phyloP scores from a whole-genome alignment of 2,797 vertebrate genomes.

The Xenopus petersii region DNA sequence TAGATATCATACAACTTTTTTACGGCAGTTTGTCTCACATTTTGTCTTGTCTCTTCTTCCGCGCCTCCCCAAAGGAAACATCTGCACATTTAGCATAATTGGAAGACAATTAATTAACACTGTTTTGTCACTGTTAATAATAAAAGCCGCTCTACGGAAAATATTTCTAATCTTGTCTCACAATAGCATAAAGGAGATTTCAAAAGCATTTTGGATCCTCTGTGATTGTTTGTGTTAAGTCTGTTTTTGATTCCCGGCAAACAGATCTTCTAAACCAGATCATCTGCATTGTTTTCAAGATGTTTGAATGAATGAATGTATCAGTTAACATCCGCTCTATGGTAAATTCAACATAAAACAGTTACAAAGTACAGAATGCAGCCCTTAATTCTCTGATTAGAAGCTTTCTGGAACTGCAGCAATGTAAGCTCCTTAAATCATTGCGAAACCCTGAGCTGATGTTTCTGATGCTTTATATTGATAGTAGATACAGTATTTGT shows the following conservation, averaged over 20 bases:
- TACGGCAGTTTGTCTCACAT: no score
- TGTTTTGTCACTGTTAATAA: conserved; percentile 44
- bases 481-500: conserved; percentile 56
- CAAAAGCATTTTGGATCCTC: conserved; percentile 29
- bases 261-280: conserved; percentile 53
- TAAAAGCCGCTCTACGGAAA: conserved; percentile 46
- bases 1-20: no score
- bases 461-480: conserved; percentile 17
- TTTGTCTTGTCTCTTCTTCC: no score
- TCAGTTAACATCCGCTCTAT: conserved; percentile 72
- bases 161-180: conserved; percentile 27
- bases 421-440: conserved; percentile 56
- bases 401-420: conserved; percentile 54
- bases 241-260: conserved; percentile 47
- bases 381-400: conserved; percentile 67
- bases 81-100: conserved; percentile 49
- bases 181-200: conserved; percentile 17
- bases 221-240: conserved; percentile 21
- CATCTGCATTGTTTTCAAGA: conserved; percentile 51
- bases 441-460: conserved; percentile 60
- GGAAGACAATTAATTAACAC: conserved; percentile 52
- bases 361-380: conserved; percentile 60
- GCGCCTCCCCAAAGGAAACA: conserved; percentile 40
- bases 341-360: conserved; percentile 67
- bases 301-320: conserved; percentile 54